phyloP scores from a whole-genome alignment of 2,113 vertebrate species.

The Scophthalmus maximus region DNA sequence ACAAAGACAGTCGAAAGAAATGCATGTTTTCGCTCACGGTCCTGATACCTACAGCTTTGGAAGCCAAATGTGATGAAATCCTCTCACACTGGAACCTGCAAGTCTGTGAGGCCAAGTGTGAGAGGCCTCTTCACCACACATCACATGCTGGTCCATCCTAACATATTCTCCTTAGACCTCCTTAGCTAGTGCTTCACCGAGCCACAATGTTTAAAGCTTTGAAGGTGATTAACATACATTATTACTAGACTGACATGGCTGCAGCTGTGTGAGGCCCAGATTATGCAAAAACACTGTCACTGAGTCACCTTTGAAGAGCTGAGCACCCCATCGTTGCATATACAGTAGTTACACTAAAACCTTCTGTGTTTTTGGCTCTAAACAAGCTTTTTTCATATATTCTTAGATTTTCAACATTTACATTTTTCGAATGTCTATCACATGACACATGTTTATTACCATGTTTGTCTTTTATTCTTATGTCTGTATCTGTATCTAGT shows the following conservation, averaged over 20 bases:
- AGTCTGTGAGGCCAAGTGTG: conserved; percentile 6
- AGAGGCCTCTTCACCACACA: conserved; percentile 15
- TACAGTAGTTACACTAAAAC: conserved; percentile 13
- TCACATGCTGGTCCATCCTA: conserved; percentile 15
- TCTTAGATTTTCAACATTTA: no score
- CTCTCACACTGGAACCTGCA: no score
- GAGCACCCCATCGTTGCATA: conserved; percentile 5
- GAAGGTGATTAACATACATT: conserved; percentile 56
- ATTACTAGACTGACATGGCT: conserved; percentile 26
- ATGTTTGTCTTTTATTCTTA: not conserved
- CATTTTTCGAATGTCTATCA: no score
- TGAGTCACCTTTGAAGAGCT: conserved; percentile 58
- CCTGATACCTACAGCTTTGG: conserved; percentile 13
- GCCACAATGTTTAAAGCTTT: conserved; percentile 41
- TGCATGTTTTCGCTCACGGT: conserved; percentile 4
- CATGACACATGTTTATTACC: not conserved
- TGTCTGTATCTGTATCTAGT: not conserved
- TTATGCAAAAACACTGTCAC: conserved; percentile 42
- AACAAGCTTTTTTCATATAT: not conserved
- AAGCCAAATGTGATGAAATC: conserved; percentile 6
- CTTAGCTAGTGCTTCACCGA: conserved; percentile 44
- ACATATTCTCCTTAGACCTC: conserved; percentile 32
- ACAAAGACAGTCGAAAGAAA: not conserved
- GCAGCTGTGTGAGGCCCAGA: conserved; percentile 34
- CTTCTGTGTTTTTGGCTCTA: not conserved